Conservation (phyloP, 2,797 vertebrate genomes). For the Chelonia mydas region DNA sequence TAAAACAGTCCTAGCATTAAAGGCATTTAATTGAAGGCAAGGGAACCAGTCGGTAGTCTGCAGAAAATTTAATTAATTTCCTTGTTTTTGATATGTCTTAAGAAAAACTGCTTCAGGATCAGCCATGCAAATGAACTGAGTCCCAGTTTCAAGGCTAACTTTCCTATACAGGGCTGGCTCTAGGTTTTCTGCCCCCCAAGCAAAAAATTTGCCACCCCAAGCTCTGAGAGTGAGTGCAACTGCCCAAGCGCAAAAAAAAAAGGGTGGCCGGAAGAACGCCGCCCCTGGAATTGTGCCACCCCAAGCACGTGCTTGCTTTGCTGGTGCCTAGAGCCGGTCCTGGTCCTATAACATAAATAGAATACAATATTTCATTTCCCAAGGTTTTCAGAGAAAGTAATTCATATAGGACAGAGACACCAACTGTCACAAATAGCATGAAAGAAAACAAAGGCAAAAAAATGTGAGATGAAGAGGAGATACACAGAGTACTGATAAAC, state of each 20-base stretch:
- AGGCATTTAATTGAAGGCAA: slow-evolving; percentile 20
- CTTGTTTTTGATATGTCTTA: neutral
- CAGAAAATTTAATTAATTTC: slow-evolving; percentile 12
- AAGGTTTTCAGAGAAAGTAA: slow-evolving; percentile 2
- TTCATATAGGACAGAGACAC: neutral
- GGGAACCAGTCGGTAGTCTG: slow-evolving; percentile 9
- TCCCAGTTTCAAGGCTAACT: slow-evolving; percentile 1
- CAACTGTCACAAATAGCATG: neutral
- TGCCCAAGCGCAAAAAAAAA: no score
- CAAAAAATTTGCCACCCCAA: no score
- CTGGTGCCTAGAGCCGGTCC: no score
- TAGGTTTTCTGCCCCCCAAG: no score
- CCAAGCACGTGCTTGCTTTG: no score
- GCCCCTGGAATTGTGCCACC: no score
- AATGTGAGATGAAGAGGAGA: neutral
- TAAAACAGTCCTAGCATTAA: no score
- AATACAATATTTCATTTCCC: neutral
- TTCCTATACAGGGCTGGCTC: neutral
- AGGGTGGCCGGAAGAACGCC: no score
- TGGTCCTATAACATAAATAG: neutral
- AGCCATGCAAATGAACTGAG: slow-evolving; percentile 10
- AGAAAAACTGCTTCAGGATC: slow-evolving; percentile 26
- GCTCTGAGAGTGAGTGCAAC: no score
- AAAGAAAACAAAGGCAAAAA: neutral
- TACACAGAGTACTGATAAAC: neutral